A percentile compares a stretch with the other conserved stretches of the same genome.
These are phyloP conservation scores for Elaphurus davidianus DNA, from an alignment of 2,113 vertebrate species.

Conservation along the genomic window DNA sequence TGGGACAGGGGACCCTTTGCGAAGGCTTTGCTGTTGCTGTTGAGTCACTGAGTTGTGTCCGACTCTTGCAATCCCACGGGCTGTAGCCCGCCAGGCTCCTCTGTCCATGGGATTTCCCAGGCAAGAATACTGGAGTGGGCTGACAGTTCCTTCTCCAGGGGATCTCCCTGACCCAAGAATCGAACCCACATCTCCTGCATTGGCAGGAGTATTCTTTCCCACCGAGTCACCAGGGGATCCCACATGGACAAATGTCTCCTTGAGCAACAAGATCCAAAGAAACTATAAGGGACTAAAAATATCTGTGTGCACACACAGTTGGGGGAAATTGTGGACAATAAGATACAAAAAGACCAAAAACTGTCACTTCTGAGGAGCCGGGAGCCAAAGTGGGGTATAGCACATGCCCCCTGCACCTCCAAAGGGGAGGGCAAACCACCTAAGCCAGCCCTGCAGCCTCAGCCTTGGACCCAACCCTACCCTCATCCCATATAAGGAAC, in stretches of 20 bases:
- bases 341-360: background rate
- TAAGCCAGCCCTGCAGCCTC: background rate
- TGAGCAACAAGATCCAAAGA: background rate
- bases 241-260: background rate
- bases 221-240: background rate
- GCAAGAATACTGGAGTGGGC: background rate
- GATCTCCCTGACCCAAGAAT: background rate
- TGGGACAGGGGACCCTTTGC: background rate
- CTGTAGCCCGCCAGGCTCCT: background rate
- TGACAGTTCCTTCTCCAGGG: background rate
- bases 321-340: background rate
- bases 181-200: background rate
- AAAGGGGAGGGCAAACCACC: background rate
- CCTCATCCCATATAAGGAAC: background rate
- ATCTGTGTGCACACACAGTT: background rate
- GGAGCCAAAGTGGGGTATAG: background rate
- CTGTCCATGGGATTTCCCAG: background rate
- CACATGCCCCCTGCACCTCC: background rate
- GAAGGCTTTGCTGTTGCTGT: background rate
- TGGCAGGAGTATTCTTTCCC: background rate
- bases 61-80: rapidly evolving
- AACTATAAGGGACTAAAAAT: background rate
- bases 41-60: background rate
- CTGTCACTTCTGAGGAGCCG: background rate
- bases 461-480: too few relatives aligned